A percentile compares a stretch with the other conserved stretches of the same genome.
Conservation (phyloP, 2,888 invertebrate genomes). For the Dynastes hyllus region DNA sequence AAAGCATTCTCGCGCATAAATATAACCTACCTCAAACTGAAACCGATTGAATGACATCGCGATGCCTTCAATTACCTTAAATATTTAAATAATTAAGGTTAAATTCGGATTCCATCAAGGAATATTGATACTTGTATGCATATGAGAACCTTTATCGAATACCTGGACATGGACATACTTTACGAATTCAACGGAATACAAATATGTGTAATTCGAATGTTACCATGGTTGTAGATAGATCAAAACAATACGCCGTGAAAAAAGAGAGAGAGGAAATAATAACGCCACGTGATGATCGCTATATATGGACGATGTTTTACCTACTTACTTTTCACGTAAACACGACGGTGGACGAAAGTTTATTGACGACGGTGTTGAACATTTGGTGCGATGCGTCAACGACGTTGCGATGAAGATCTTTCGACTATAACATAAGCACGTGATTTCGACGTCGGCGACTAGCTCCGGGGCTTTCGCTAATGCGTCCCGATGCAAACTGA, state of each 20-base stretch:
- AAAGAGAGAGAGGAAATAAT: neutral
- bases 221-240: slow-evolving; percentile 43
- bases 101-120: too few relatives aligned
- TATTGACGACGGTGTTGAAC: neutral
- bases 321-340: slow-evolving; percentile 46
- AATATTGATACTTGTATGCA: too few relatives aligned
- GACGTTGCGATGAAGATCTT: neutral
- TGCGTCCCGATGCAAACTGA: slow-evolving; percentile 46
- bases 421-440: slow-evolving; percentile 34
- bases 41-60: too few relatives aligned
- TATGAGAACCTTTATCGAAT: too few relatives aligned
- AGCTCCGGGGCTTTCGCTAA: slow-evolving; percentile 33
- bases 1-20: too few relatives aligned
- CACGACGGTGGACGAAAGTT: slow-evolving; percentile 28
- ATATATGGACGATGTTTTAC: neutral
- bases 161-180: neutral
- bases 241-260: slow-evolving; percentile 30
- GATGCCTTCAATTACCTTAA: too few relatives aligned
- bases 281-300: slow-evolving; percentile 24
- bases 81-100: too few relatives aligned
- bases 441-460: slow-evolving; percentile 8
- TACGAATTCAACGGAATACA: slow-evolving; percentile 11
- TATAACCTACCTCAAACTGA: too few relatives aligned
- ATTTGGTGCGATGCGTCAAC: slow-evolving; percentile 18
- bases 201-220: slow-evolving; percentile 20